Evolutionary conservation across 2,113 vertebrate genomes (phyloP).

Genomic region (Brienomyrus longianalis): DNA sequence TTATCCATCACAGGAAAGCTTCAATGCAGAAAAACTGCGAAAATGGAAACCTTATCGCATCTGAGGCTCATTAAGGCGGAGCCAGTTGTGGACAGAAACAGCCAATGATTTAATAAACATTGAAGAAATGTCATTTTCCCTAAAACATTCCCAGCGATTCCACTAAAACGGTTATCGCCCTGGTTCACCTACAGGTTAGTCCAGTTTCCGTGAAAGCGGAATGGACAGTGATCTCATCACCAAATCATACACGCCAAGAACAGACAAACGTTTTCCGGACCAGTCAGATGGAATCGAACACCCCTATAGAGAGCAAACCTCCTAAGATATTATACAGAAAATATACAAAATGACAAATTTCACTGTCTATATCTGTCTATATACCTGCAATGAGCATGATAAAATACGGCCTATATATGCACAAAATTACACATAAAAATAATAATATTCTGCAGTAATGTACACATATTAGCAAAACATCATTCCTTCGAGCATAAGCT

Average conservation of each 20-base stretch:
- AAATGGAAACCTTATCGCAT: not conserved
- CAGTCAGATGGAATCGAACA: not conserved
- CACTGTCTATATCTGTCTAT: not conserved
- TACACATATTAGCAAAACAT: not conserved
- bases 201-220: not conserved
- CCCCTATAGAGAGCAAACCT: too few species aligned
- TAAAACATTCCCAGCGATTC: not conserved
- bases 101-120: not conserved
- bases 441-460: not conserved
- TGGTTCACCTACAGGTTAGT: not conserved
- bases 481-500: not conserved
- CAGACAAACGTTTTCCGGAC: not conserved
- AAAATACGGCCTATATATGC: not conserved
- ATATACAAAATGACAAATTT: not conserved
- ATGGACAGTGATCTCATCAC: not conserved
- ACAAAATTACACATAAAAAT: not conserved
- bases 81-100: not conserved
- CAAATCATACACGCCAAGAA: not conserved
- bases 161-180: not conserved
- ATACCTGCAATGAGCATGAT: not conserved
- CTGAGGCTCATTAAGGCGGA: not conserved
- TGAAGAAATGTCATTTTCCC: not conserved
- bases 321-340: not conserved
- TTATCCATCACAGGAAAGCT: not conserved
- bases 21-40: not conserved